Base-by-base conservation (phyloP, 1,140 invertebrate genomes). In the Melitaea cinxia region DNA sequence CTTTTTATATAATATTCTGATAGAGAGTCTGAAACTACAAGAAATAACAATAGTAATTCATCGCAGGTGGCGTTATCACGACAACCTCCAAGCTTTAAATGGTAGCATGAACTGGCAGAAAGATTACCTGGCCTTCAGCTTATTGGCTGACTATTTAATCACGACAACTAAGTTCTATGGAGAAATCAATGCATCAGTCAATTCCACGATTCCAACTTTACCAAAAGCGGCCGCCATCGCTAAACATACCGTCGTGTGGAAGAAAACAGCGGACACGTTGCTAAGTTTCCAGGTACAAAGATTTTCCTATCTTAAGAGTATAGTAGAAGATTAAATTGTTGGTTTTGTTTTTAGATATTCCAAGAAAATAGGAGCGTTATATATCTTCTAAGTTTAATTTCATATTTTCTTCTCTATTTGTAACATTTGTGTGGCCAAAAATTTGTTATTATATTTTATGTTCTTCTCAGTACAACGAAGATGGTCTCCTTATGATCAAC, bases 51-150 rank as follows among this genome's bases (percentile, higher is more conserved):
- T n/a, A n/a, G n/a, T n/a, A 28, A 28, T 15, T 39, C 4, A 6
- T 21, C 2, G 4, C 21, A 91, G 89, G 80, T 91, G 89, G 88
- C 83, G 84, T 1, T 92, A 91, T 79, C 75, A 90, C 55, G 91
- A 92, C 73, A 92, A 92, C 55, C 72, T 89, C 0, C 89, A 92
- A 82, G 80, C 83, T 0, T 14, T 92, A 15, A 90, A 91, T 75
- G 89, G 88, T 26, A 91, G 89, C 59, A 92, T 92, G 89, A 91
- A 89, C 59, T 92, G 91, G 91, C 87, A 91, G 53, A 81, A 89
- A 50, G 88, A 92, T 55, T 86, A 85, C 65, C 67, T 92, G 0
- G 78, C 84, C 0, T 91, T 92, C 68, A 80, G 70, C 15, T 70
- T 92, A 0, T 64, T 91, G 1, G 85, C 85, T 0, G 89, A 92